phyloP scores from a whole-genome alignment of 2,797 vertebrate genomes.

The Picus viridis region DNA sequence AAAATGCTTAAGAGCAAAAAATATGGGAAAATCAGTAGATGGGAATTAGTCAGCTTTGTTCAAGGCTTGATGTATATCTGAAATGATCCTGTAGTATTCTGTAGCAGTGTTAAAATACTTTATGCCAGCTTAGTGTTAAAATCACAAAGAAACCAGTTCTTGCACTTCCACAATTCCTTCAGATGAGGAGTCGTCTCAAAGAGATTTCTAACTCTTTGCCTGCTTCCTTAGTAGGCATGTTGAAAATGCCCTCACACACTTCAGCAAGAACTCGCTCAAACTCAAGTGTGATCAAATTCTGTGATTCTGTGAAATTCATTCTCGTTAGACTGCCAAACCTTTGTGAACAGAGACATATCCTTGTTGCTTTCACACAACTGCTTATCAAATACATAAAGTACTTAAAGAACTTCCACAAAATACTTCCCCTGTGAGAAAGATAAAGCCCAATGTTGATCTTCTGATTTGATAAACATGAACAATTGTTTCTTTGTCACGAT shows the following conservation, averaged over 20 bases:
- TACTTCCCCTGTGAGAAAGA: neutral
- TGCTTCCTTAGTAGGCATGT: neutral
- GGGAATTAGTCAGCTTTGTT: neutral
- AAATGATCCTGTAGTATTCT: neutral
- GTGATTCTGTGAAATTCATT: neutral
- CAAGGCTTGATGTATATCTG: neutral
- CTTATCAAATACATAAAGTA: neutral
- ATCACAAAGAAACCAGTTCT: neutral
- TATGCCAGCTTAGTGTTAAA: neutral
- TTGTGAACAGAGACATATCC: neutral
- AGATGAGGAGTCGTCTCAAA: neutral
- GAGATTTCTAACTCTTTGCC: neutral
- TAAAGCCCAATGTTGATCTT: neutral
- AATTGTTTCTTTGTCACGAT: neutral
- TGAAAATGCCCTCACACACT: neutral
- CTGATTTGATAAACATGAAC: neutral
- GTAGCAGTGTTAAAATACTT: neutral
- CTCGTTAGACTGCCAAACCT: neutral
- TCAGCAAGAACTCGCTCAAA: neutral
- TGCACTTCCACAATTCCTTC: neutral
- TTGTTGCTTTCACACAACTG: neutral
- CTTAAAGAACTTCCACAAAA: neutral
- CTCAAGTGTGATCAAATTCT: neutral
- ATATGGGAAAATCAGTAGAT: neutral
- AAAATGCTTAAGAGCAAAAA: neutral